Evolutionary conservation across 2,113 vertebrate species (phyloP).

Genomic region (Morone chrysops): DNA sequence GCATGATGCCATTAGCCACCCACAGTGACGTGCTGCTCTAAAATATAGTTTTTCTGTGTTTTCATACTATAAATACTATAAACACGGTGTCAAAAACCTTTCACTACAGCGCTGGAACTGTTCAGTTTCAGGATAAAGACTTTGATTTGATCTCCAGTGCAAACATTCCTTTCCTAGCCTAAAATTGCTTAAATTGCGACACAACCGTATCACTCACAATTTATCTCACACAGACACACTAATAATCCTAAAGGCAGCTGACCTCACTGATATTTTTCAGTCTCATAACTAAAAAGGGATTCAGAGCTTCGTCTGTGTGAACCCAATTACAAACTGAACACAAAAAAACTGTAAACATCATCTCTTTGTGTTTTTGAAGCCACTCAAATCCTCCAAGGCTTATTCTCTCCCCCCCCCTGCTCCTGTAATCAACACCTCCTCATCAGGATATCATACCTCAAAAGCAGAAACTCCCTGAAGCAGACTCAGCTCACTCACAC

Average conservation of each 20-base stretch:
- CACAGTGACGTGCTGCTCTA: not conserved
- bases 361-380: not conserved
- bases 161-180: not conserved
- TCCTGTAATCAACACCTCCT: slow-evolving; percentile 32
- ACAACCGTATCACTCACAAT: no score
- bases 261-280: not conserved
- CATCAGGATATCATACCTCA: slow-evolving; percentile 2
- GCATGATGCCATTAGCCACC: not conserved
- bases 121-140: not conserved
- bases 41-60: not conserved
- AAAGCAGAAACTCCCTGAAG: slow-evolving; percentile 20
- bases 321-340: not conserved
- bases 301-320: not conserved
- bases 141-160: not conserved
- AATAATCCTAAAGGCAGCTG: not conserved
- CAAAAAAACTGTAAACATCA: slow-evolving; percentile 2
- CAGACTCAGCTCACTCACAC: slow-evolving; percentile 19
- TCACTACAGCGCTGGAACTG: not conserved
- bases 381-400: not conserved
- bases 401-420: no score
- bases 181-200: not conserved
- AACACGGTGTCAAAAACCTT: not conserved
- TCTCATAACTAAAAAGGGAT: not conserved
- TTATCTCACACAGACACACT: no score
- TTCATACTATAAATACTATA: not conserved